Conservation (phyloP, 2,797 vertebrate species). For the Botia almorhae region DNA sequence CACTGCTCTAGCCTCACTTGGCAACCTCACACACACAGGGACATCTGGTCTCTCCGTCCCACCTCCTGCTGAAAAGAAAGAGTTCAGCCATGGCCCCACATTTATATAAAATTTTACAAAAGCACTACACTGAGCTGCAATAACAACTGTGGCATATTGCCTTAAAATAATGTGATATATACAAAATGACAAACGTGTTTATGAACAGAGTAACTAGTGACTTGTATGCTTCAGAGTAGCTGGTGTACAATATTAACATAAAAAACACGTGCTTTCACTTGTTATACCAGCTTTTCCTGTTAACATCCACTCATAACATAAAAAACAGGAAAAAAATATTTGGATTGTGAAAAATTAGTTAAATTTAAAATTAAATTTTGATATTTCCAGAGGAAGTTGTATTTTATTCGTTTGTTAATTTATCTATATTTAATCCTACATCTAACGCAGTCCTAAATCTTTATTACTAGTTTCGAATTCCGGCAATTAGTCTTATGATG, state of each 20-base stretch:
- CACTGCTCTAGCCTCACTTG: constrained; percentile 78
- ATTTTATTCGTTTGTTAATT: background rate
- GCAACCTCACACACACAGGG: constrained; percentile 76
- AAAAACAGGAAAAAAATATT: background rate
- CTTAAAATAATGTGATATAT: background rate
- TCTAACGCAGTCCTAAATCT: constrained; percentile 9
- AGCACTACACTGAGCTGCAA: background rate
- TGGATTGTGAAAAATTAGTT: background rate
- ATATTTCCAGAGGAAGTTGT: background rate
- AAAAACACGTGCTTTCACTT: background rate
- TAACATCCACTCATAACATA: background rate
- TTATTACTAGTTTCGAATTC: constrained; percentile 44
- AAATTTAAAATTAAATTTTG: background rate
- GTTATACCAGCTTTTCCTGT: background rate
- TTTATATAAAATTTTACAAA: constrained; percentile 51
- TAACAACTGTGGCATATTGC: background rate
- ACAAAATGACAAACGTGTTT: background rate
- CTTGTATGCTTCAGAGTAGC: background rate
- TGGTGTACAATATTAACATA: background rate
- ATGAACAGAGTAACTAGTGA: background rate
- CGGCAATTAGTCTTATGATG: constrained; percentile 20
- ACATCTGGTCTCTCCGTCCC: constrained; percentile 81
- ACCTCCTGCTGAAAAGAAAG: constrained; percentile 77
- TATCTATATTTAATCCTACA: background rate
- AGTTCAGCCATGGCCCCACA: constrained; percentile 66